phyloP scores from a whole-genome alignment of 1,140 invertebrate species.

The Solenopsis invicta region DNA sequence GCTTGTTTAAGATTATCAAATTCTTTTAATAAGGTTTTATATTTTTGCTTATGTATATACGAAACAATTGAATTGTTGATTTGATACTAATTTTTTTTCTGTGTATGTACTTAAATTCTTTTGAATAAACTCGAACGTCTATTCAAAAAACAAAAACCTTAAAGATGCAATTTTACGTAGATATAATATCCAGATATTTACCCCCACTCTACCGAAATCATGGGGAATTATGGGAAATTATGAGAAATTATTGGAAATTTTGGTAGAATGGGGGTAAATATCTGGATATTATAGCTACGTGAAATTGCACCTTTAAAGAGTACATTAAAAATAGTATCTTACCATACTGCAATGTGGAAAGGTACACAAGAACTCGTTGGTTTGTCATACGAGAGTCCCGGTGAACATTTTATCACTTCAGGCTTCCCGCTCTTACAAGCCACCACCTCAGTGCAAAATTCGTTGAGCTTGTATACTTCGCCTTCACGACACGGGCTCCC shows the following conservation, averaged over 20 bases:
- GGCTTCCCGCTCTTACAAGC: slow-evolving; percentile 79
- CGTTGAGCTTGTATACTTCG: slow-evolving; percentile 78
- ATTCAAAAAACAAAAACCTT: not conserved
- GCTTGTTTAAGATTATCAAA: no score
- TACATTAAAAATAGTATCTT: slow-evolving; percentile 24
- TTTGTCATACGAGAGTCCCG: slow-evolving; percentile 79
- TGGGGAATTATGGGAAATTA: no score
- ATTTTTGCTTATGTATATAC: no score
- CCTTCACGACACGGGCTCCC: slow-evolving; percentile 76
- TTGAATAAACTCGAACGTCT: not conserved
- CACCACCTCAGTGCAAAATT: slow-evolving; percentile 80
- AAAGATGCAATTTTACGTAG: no score
- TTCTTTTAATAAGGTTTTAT: no score
- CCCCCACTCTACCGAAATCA: no score
- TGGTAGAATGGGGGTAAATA: no score
- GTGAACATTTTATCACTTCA: slow-evolving; percentile 79
- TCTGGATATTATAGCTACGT: no score
- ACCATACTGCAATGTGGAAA: slow-evolving; percentile 81
- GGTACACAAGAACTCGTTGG: slow-evolving; percentile 79
- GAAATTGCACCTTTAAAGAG: slow-evolving; percentile 30
- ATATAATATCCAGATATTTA: no score
- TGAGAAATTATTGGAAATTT: no score
- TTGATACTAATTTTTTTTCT: no score
- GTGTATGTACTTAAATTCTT: not conserved
- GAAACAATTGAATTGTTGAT: no score